Evolutionary conservation across 2,888 invertebrate genomes (phyloP), one percentile per base, ranked within the genome.

Genomic region (Drosophila neoperkinsi): DNA sequence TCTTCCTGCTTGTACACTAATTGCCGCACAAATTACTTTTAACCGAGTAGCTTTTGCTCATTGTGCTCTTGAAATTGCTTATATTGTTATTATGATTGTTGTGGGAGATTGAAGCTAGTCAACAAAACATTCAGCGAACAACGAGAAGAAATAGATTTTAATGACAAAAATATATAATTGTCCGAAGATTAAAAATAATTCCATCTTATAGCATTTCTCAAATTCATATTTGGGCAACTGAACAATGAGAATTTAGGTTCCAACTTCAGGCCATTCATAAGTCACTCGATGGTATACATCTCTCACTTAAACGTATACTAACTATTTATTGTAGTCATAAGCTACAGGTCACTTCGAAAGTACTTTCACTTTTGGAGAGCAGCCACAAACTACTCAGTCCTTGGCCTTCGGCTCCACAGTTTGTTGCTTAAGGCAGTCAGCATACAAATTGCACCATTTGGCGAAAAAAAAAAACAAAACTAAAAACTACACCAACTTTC

Each of bases 1-100:
- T 77, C 82, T 76, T 82, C 52, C 71, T 59, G 38, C 73, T 58
- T 59, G 63, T 55, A 31, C 68, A 59, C 81, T 86, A 84, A 84
- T 86, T 84, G 84, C 81, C 68, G 70, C 74, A 88, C 83, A 88
- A 88, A 84, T 88, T 86, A 83, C 86, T 76, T 76, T 70, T 67
- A 75, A 72, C 60, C 75, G 78, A 86, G 84, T 72, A 72, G 81
- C 65, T 70, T 46, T 53, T 41, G 63, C 63, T 67, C 66, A 71
- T 79, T 80, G 77, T 66, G 71, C 21, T 68, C 52, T 58, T 69
- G 46, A 77, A 83, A 86, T 88, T 83, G 70, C 81, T 71, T 71
- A 53, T 63, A 75, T 80, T 72, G 60, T 74, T 56, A 52, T 57
- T 51, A 43, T 16, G 33, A 38, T 57, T 38, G 43, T 46, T 67